A percentile compares a stretch with the other conserved stretches of the same genome.
phyloP scores from a whole-genome alignment of 2,888 invertebrate species.

The Meghimatium bilineatum region DNA sequence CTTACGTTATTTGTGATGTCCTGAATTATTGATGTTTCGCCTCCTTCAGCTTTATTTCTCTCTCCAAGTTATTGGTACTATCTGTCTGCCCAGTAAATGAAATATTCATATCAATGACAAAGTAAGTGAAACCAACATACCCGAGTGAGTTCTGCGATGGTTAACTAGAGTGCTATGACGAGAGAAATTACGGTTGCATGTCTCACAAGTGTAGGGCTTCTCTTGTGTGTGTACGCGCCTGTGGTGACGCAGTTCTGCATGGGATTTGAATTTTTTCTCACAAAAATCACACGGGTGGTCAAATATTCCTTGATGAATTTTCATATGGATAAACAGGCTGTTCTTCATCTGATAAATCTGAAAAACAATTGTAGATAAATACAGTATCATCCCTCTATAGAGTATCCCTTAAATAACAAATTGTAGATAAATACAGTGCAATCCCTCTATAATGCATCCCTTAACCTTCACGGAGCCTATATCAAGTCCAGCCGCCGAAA shows the following conservation, averaged over 20 bases:
- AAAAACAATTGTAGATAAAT: background rate
- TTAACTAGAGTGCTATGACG: constrained; percentile 45
- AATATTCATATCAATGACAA: background rate
- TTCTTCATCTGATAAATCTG: constrained; percentile 41
- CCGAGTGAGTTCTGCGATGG: constrained; percentile 40
- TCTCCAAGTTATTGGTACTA: no score
- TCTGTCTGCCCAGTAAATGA: no score
- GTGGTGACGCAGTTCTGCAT: constrained; percentile 41
- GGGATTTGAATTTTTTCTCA: constrained; percentile 42
- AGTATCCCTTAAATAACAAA: no score
- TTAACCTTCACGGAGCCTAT: no score
- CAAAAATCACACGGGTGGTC: constrained; percentile 44
- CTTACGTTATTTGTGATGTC: no score
- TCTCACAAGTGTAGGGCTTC: constrained; percentile 31
- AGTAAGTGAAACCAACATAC: constrained; percentile 5
- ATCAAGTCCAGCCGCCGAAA: no score
- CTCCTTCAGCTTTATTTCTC: no score
- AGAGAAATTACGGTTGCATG: constrained; percentile 28
- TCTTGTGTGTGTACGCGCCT: constrained; percentile 37
- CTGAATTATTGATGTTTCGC: no score
- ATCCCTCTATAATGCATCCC: no score
- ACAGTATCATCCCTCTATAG: no score
- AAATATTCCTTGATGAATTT: constrained; percentile 37
- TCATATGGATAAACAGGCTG: constrained; percentile 41
- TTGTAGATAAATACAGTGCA: no score